These are phyloP conservation scores for Luperina nickerlii DNA, from an alignment of 2,888 invertebrate genomes.

Conservation along the genomic window DNA sequence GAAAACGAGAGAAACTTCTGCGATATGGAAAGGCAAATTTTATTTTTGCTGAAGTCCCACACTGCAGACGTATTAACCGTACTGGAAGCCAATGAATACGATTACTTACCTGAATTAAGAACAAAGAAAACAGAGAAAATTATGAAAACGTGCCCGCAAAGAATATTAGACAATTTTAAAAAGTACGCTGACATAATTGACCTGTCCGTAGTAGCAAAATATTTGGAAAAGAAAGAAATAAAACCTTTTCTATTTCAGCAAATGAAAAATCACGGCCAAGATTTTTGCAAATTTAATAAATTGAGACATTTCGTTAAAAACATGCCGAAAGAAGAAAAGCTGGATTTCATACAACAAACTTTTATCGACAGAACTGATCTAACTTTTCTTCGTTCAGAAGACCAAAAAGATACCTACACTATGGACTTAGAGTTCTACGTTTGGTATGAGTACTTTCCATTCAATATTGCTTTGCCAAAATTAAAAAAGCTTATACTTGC, in stretches of 20 bases:
- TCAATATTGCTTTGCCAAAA: constrained; percentile 75
- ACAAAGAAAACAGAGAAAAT: constrained; percentile 73
- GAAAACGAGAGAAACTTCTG: background rate
- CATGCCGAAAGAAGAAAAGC: constrained; percentile 75
- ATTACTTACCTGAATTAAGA: constrained; percentile 65
- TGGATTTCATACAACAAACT: constrained; percentile 76
- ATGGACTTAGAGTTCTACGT: constrained; percentile 63
- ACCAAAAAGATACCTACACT: background rate
- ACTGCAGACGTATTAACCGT: constrained; percentile 73
- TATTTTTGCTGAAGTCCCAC: constrained; percentile 69
- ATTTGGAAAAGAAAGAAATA: constrained; percentile 73
- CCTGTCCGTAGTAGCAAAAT: constrained; percentile 75
- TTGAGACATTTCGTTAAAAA: constrained; percentile 76
- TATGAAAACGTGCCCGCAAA: constrained; percentile 75
- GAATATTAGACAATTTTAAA: constrained; percentile 75
- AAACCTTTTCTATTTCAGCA: constrained; percentile 74
- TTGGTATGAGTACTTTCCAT: constrained; percentile 81
- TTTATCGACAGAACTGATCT: constrained; percentile 72
- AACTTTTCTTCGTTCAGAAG: constrained; percentile 13
- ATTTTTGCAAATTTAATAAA: constrained; percentile 62
- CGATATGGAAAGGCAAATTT: constrained; percentile 20
- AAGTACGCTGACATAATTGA: constrained; percentile 69
- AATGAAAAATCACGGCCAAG: constrained; percentile 64
- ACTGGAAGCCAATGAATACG: constrained; percentile 60
- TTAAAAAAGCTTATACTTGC: constrained; percentile 76